Conservation (phyloP, 30 jellyfish, hydroid and myxozoan genomes). For the Nemopilema nomurai region DNA sequence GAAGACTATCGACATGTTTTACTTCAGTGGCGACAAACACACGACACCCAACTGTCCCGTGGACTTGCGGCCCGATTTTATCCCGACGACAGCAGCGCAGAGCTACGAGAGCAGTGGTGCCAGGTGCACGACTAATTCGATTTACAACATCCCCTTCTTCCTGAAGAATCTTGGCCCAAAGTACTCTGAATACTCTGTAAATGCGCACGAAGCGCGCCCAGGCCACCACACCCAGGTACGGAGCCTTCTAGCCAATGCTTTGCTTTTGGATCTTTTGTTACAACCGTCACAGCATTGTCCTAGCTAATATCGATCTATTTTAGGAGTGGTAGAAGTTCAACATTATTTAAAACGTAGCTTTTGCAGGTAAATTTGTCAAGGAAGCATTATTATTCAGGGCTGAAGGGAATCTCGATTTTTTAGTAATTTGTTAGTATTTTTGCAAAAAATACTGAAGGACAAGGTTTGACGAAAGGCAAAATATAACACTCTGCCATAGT, state of each 20-base stretch:
- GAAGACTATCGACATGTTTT: conserved; percentile 88
- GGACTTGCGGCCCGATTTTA: conserved; percentile 81
- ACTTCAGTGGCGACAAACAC: conserved; percentile 89
- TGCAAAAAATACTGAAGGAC: too few relatives aligned
- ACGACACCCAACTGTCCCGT: conserved; percentile 98
- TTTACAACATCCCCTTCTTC: conserved; percentile 92
- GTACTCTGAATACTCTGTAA: conserved; percentile 94
- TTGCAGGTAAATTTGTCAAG: too few relatives aligned
- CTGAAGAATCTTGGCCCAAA: conserved; percentile 92
- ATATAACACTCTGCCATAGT: too few relatives aligned
- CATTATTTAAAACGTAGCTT: too few relatives aligned
- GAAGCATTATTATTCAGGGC: too few relatives aligned
- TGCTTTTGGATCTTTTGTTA: neutral
- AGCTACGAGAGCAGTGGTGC: conserved; percentile 80
- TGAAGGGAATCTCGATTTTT: too few relatives aligned
- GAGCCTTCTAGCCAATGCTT: neutral
- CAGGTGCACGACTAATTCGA: conserved; percentile 67
- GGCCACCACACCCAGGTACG: conserved; percentile 98
- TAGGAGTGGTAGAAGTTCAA: too few relatives aligned
- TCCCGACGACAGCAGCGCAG: conserved; percentile 95
- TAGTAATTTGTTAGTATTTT: too few relatives aligned
- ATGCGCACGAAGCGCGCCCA: conserved; percentile 99
- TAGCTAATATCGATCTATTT: too few relatives aligned
- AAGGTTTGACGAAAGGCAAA: too few relatives aligned
- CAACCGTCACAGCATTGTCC: too few relatives aligned